A percentile compares a stretch with the other conserved stretches of the same genome.
Conservation (phyloP, 2,888 invertebrate genomes). For the Diarsia brunnea region DNA sequence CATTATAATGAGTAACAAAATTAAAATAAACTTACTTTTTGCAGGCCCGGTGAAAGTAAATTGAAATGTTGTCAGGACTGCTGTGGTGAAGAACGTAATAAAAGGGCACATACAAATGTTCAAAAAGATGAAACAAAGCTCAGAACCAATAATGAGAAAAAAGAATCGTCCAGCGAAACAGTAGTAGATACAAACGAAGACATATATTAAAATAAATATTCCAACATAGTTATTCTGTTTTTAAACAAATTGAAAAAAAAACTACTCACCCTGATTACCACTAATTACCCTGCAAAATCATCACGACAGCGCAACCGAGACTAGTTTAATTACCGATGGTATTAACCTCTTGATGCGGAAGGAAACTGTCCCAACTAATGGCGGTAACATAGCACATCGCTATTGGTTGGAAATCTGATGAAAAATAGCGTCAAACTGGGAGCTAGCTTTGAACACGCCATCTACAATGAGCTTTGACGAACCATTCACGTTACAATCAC, state of each 20-base stretch:
- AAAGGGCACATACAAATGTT: too few species aligned
- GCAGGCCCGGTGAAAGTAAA: background rate
- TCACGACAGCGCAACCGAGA: background rate
- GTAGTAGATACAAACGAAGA: background rate
- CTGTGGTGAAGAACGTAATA: slow-evolving; percentile 11
- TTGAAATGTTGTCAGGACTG: slow-evolving; percentile 12
- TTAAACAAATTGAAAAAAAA: background rate
- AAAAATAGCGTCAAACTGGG: background rate
- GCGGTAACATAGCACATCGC: background rate
- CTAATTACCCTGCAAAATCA: too few species aligned
- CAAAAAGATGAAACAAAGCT: background rate
- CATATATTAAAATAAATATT: background rate
- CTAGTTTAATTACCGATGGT: too few species aligned
- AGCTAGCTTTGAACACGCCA: background rate
- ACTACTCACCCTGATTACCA: background rate
- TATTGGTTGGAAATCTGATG: background rate
- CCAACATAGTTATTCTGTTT: background rate
- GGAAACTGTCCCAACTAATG: background rate
- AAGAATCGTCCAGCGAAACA: background rate
- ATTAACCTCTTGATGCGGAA: background rate
- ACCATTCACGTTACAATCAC: background rate
- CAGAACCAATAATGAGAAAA: background rate
- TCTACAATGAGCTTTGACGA: background rate
- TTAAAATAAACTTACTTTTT: background rate
- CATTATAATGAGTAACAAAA: background rate